Evolutionary conservation across 2,888 invertebrate species (phyloP).

Genomic region (Cyrtodaria siliqua): DNA sequence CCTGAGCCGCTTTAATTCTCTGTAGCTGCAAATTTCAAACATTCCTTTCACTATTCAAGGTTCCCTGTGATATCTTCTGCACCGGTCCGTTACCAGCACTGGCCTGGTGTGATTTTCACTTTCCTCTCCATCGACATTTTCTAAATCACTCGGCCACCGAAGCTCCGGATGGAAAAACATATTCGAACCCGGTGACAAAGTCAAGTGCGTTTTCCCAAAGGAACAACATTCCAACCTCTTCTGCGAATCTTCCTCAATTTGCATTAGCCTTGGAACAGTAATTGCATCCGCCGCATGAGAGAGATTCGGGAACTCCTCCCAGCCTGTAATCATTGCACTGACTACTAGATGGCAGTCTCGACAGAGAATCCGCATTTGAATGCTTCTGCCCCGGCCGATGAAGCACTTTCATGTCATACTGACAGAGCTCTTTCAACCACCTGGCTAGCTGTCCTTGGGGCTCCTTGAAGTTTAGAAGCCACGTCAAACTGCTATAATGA

Average conservation of each 20-base stretch:
- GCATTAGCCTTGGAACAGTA: constrained; percentile 28
- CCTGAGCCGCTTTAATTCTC: too few species aligned
- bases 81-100: too few species aligned
- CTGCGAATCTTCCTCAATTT: constrained; percentile 17
- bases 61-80: too few species aligned
- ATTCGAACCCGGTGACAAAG: too few species aligned
- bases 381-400: constrained; percentile 27
- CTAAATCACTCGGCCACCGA: too few species aligned
- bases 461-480: constrained; percentile 53
- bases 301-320: not conserved
- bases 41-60: too few species aligned
- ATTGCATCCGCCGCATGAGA: constrained; percentile 31
- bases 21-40: too few species aligned
- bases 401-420: constrained; percentile 52
- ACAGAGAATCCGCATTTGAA: too few species aligned
- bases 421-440: constrained; percentile 61
- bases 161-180: too few species aligned
- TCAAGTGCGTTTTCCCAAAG: not conserved
- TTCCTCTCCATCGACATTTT: too few species aligned
- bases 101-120: too few species aligned
- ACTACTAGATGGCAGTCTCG: too few species aligned
- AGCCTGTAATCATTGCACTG: not conserved
- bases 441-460: constrained; percentile 49
- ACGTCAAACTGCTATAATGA: constrained; percentile 55
- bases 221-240: constrained; percentile 14